These are phyloP conservation scores for Cyclura pinguis DNA, from an alignment of 2,797 vertebrate genomes.

Conservation along the genomic window DNA sequence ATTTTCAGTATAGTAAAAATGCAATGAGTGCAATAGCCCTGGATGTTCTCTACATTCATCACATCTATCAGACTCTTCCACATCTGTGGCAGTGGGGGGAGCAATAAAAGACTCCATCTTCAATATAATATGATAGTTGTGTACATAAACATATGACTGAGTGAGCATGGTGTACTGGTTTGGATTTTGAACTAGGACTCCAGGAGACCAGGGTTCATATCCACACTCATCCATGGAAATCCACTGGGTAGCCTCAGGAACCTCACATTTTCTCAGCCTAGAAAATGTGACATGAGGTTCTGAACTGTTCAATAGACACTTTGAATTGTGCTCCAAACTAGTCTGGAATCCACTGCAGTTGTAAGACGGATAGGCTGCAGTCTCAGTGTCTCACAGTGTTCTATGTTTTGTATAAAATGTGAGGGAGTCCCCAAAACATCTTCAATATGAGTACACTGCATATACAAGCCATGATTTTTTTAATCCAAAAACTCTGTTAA, in stretches of 20 bases:
- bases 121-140: background rate
- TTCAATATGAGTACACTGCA: background rate
- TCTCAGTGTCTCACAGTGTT: background rate
- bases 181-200: too few species aligned
- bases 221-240: too few species aligned
- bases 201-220: too few species aligned
- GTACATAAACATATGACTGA: too few species aligned
- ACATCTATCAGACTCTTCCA: background rate
- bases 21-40: background rate
- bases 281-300: background rate
- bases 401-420: background rate
- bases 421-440: background rate
- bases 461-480: background rate
- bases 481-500: background rate
- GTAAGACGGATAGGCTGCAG: background rate
- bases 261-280: too few species aligned
- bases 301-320: background rate
- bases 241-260: too few species aligned
- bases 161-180: too few species aligned
- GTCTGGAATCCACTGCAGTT: background rate
- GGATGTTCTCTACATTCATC: background rate
- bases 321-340: background rate
- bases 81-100: background rate
- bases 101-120: background rate
- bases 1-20: background rate